Percentiles rank a stretch among this genome's conserved stretches.
These are phyloP conservation scores for Camarhynchus parvulus DNA, from an alignment of 2,113 vertebrate species.

Conservation along the genomic window DNA sequence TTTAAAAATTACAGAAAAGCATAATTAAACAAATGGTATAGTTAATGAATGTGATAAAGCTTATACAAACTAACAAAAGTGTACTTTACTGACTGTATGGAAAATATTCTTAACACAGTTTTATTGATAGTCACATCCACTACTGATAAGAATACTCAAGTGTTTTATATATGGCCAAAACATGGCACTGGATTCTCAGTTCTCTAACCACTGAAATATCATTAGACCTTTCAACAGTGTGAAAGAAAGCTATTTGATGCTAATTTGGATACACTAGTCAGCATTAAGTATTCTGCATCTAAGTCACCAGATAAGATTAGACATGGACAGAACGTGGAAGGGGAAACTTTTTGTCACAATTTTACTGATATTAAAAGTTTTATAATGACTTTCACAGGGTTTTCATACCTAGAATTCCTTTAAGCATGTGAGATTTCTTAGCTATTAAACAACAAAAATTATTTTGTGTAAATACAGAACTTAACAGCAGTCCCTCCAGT, in stretches of 20 bases:
- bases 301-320: background rate
- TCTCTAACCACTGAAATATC: background rate
- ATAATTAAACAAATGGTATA: background rate
- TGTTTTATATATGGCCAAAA: background rate
- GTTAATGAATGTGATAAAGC: background rate
- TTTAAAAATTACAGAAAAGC: background rate
- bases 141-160: background rate
- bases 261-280: background rate
- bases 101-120: background rate
- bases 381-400: background rate
- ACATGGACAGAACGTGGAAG: background rate
- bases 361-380: background rate
- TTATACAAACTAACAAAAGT: background rate
- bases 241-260: background rate
- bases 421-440: background rate
- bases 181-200: background rate
- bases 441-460: background rate
- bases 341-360: background rate
- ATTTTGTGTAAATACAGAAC: background rate
- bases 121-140: background rate
- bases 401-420: background rate
- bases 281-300: background rate
- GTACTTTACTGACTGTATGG: background rate
- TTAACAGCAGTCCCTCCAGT: background rate
- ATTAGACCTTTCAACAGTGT: background rate